These are phyloP conservation scores for Sebastes glaucus DNA, from an alignment of 2,797 vertebrate genomes.

Conservation along the genomic window DNA sequence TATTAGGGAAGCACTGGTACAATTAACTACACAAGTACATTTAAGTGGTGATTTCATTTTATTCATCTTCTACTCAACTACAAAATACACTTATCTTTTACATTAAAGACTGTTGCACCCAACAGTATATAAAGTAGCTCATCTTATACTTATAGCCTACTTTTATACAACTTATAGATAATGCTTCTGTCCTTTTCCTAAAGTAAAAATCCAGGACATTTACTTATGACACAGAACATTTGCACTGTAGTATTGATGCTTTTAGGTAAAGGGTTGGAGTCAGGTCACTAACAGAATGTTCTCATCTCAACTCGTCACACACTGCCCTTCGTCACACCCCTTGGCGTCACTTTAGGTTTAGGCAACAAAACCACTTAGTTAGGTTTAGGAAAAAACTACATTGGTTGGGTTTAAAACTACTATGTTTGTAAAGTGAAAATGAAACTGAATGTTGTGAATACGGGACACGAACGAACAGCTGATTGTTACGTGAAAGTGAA, in stretches of 20 bases:
- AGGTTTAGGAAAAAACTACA: too few relatives aligned
- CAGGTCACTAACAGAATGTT: neutral
- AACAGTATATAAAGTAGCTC: neutral
- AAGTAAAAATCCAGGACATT: neutral
- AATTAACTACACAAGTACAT: neutral
- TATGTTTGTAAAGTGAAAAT: too few relatives aligned
- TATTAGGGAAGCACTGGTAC: neutral
- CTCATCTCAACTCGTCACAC: too few relatives aligned
- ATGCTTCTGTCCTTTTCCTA: neutral
- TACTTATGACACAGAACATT: neutral
- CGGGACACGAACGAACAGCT: too few relatives aligned
- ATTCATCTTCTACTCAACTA: neutral
- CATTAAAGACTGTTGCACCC: neutral
- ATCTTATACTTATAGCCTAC: neutral
- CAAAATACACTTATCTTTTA: neutral
- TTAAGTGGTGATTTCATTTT: neutral
- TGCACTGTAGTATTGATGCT: neutral
- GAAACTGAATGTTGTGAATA: too few relatives aligned
- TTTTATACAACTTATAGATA: neutral
- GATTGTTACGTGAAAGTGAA: too few relatives aligned
- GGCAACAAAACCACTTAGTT: too few relatives aligned
- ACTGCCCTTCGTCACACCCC: too few relatives aligned
- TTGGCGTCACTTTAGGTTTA: too few relatives aligned
- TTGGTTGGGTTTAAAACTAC: too few relatives aligned
- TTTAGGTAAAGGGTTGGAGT: neutral